phyloP scores from a whole-genome alignment of 2,797 vertebrate species.

The Chaetodon trifasciatus region DNA sequence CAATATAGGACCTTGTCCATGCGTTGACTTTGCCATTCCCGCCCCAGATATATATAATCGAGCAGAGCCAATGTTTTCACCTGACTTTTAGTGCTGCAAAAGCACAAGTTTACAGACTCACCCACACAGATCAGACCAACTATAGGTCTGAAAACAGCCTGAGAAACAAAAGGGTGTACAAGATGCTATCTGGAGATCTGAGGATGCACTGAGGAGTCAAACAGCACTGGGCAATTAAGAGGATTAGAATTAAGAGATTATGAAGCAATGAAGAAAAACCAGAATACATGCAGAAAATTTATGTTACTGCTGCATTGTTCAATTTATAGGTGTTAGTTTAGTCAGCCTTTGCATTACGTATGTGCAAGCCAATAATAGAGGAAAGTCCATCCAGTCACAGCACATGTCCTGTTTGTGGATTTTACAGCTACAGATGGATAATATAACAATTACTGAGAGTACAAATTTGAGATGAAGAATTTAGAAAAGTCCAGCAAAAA shows the following conservation, averaged over 20 bases:
- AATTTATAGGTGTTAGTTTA: too few relatives aligned
- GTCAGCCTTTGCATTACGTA: conserved; percentile 1
- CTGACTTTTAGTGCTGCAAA: too few relatives aligned
- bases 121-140: too few relatives aligned
- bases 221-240: neutral
- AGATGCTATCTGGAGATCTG: neutral
- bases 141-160: too few relatives aligned
- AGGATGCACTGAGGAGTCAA: neutral
- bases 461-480: neutral
- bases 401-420: conserved; percentile 14
- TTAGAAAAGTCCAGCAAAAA: neutral
- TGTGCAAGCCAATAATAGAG: neutral
- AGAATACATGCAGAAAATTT: neutral
- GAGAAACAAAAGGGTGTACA: neutral
- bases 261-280: neutral
- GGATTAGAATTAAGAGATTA: neutral
- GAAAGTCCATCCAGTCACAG: conserved; percentile 1
- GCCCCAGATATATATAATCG: too few relatives aligned
- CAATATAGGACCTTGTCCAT: too few relatives aligned
- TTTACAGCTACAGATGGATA: conserved; percentile 30
- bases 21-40: too few relatives aligned
- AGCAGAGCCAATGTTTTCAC: too few relatives aligned
- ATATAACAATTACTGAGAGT: neutral
- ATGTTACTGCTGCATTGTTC: neutral
- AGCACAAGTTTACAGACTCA: too few relatives aligned